Percentiles rank a stretch among this genome's conserved stretches.
Conservation (phyloP, 2,888 invertebrate species). For the Caradrina kadenii region DNA sequence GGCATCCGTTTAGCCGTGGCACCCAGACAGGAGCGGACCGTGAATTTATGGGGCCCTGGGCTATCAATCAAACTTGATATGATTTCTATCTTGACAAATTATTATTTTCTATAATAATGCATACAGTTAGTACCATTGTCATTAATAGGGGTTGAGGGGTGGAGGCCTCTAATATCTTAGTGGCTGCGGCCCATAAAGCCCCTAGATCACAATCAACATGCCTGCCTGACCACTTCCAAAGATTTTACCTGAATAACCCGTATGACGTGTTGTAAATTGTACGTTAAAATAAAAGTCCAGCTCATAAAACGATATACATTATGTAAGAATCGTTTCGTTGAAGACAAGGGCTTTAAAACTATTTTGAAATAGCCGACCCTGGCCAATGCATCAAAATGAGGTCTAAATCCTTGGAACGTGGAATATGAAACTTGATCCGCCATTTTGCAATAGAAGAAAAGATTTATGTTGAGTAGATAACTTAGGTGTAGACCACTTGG, state of each 20-base stretch:
- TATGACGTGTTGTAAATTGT: constrained; percentile 81
- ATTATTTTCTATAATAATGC: no score
- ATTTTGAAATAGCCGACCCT: constrained; percentile 79
- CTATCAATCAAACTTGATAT: no score
- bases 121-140: no score
- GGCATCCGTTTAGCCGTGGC: background rate
- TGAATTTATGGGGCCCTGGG: no score
- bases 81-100: no score
- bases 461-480: background rate
- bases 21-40: background rate
- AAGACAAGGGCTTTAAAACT: constrained; percentile 67
- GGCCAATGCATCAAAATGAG: constrained; percentile 79
- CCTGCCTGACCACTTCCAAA: background rate
- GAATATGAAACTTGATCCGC: constrained; percentile 47
- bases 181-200: no score
- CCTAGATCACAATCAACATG: no score
- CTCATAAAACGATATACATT: constrained; percentile 69
- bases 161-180: no score
- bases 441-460: constrained; percentile 42
- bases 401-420: constrained; percentile 73
- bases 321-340: constrained; percentile 68
- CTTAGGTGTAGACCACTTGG: background rate
- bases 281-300: constrained; percentile 72
- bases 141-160: no score
- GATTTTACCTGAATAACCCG: constrained; percentile 76